These are phyloP conservation scores for Eupelmus urozonus DNA, from an alignment of 2,888 invertebrate species.

Conservation along the genomic window DNA sequence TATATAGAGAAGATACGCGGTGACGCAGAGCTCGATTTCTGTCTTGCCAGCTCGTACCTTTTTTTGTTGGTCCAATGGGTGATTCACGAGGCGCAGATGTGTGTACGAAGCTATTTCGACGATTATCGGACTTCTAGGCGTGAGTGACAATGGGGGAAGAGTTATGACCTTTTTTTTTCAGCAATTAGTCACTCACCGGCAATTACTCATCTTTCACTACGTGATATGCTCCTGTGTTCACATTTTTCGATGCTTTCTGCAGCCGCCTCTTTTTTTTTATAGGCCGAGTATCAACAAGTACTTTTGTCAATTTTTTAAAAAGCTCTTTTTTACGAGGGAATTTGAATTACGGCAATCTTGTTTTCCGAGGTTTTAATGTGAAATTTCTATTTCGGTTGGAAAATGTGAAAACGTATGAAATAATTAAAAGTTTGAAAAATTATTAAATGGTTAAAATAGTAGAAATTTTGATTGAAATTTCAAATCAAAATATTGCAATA, in stretches of 20 bases:
- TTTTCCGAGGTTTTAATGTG: too few relatives aligned
- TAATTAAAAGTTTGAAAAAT: too few relatives aligned
- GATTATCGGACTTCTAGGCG: slow-evolving; percentile 1
- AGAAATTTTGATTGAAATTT: too few relatives aligned
- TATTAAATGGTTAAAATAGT: too few relatives aligned
- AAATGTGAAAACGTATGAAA: too few relatives aligned
- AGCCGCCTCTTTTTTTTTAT: neutral
- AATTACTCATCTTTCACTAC: neutral
- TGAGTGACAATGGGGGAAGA: neutral
- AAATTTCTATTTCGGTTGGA: too few relatives aligned
- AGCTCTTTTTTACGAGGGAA: too few relatives aligned
- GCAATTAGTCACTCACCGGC: slow-evolving; percentile 4
- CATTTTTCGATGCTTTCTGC: neutral
- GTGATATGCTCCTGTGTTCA: neutral
- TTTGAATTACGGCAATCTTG: too few relatives aligned
- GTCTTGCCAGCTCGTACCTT: neutral
- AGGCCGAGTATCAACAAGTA: neutral
- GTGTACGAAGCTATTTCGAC: slow-evolving; percentile 7
- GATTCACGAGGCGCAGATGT: slow-evolving; percentile 22
- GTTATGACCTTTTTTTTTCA: neutral
- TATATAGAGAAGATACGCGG: neutral
- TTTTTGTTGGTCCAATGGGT: neutral
- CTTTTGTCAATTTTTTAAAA: neutral
- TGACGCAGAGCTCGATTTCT: too few relatives aligned
- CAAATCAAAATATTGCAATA: too few relatives aligned